Evolutionary conservation across 2,888 invertebrate genomes (phyloP), one percentile per base, ranked within the genome.

Genomic region (Schizotus pectinicornis): DNA sequence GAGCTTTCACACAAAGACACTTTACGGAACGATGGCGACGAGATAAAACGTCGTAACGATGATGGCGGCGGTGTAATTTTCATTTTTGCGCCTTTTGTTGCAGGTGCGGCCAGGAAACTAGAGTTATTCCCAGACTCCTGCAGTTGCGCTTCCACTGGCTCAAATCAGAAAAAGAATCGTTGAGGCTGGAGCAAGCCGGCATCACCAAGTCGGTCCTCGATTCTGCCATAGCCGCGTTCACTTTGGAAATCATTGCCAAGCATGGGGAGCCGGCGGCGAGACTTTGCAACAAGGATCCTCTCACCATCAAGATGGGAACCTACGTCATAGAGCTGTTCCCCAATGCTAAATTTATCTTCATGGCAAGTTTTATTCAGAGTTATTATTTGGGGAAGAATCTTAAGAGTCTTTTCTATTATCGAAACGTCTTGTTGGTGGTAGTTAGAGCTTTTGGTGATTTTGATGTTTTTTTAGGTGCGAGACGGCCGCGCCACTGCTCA

Each of bases 401-500:
- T n/a, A n/a, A n/a, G n/a, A n/a, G n/a, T n/a, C n/a, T n/a, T n/a
- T n/a, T n/a, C n/a, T n/a, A 2, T 41, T 11, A 2, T 8, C n/a
- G n/a, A 31, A 7, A 1, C 11, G 22, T 41, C 2, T 41, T 1
- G 6, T 13, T 22, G 9, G 2, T 42, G 30, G 30, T 9, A 30
- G 30, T 41, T 41, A 9, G 30, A 11, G 5, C 31, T 42, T 9
- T 31, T 1, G 9, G 7, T 32, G 32, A 42, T 43, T 33, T 22
- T 22, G 22, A 3, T 22, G 22, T 3, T 22, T 22, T 22, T 22
- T 2, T 5, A 22, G 22, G 90, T 98, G 71, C 89, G 99, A 63
- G 99, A 99, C 80, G 98, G 98, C 22, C 88, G 99, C 63, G 99
- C 98, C 61, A 97, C 98, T 14, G 98, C 98, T 61, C 98, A 99